Conservation (phyloP, 2,113 vertebrate genomes). For the Heloderma charlesbogerti region DNA sequence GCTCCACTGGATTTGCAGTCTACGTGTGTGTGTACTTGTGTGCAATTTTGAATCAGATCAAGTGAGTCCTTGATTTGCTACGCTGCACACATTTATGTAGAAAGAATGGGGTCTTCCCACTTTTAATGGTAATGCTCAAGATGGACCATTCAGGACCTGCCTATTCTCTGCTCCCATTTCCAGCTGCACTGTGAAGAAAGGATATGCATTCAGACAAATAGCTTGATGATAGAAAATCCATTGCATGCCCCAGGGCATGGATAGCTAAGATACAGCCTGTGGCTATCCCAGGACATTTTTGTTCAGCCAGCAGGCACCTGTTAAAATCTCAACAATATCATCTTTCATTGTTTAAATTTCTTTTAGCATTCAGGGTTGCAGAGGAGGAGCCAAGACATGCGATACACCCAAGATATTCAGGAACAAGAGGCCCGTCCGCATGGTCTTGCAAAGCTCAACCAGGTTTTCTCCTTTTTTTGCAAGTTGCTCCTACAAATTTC, state of each 20-base stretch:
- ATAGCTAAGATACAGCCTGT: neutral
- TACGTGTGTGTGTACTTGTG: neutral
- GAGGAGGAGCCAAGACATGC: neutral
- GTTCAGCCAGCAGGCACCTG: neutral
- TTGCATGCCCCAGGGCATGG: neutral
- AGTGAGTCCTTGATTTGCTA: neutral
- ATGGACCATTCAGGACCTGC: neutral
- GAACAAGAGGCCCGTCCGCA: neutral
- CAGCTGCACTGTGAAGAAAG: constrained; percentile 8
- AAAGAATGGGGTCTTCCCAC: constrained; percentile 17
- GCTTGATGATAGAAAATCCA: rapidly evolving
- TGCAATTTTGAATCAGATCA: constrained; percentile 37
- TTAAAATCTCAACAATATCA: constrained; percentile 10
- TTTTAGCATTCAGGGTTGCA: neutral
- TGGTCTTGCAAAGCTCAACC: neutral
- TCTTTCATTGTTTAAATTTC: neutral
- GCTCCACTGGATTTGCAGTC: too few relatives aligned
- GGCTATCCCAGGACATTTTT: neutral
- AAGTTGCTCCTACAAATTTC: neutral
- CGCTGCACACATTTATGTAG: constrained; percentile 3
- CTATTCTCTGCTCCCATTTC: constrained; percentile 44
- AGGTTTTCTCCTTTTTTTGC: neutral
- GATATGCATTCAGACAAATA: constrained; percentile 16
- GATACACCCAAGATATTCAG: neutral
- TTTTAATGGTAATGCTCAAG: neutral